Base-by-base conservation (phyloP, 1,140 invertebrate species). In the Batillaria attramentaria region DNA sequence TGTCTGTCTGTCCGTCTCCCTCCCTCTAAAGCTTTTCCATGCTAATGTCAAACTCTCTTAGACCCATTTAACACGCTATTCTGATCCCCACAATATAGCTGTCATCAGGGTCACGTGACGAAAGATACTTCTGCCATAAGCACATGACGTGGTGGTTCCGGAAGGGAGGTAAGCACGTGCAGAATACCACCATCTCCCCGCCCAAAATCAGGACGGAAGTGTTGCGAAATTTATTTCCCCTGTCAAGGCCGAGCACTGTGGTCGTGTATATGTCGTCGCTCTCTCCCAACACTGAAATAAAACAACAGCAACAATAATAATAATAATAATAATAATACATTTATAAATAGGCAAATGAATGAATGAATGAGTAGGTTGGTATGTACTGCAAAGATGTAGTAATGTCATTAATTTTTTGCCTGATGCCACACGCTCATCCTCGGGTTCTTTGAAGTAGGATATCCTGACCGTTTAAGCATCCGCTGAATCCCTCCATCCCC, bases 131-230 rank as follows among this genome's bases (percentile, higher is more conserved):
- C 97, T 75, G 97, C 91, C 97, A 98, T 98, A 70, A 95, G 95
- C 18, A 98, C 94, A 88, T 94, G 94, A 88, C 96, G 96, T 1
- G 96, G 96, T 72, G 96, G 94, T 91, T 97, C 95, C 88, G 98
- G 97, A 1, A 97, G 92, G 39, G 69, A 72, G 37, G 41, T 41
- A 60, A 98, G 91, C 90, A 98, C 96, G 90, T 96, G 96, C 0
- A 98, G 91, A 3, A 98, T 91, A 31, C 96, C 97, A 54, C 97
- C 97, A 91, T 98, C 3, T 97, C 97, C 31, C 97, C 97, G 78
- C 97, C 97, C 83, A 96, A 93, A 86, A 98, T 98, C n/a, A 98
- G 94, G 78, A 98, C 96, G 91, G 97, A 96, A 90, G 97, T 97
- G 78, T 94, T 95, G 83, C 94, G 93, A 86, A 97, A 98, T 87